Conservation (phyloP, 2,113 vertebrate genomes). For the Protomyctophum bolini region DNA sequence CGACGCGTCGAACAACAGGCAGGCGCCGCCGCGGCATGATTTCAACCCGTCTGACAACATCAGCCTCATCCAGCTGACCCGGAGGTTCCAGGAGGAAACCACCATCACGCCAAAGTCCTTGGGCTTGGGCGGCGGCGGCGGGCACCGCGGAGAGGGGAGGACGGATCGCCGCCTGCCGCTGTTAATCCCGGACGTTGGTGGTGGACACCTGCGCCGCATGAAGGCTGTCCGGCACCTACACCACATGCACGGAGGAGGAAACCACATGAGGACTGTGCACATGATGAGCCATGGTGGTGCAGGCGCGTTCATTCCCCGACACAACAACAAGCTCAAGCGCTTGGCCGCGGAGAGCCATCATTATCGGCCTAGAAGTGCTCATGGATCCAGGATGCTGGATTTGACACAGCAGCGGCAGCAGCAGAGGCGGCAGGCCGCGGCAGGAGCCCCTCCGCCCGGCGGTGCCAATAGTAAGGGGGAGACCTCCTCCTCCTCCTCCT, state of each 20-base stretch:
- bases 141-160: background rate
- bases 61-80: conserved; percentile 86
- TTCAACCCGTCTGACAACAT: conserved; percentile 64
- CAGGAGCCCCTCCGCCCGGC: too few species aligned
- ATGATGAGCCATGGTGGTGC: conserved; percentile 61
- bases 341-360: conserved; percentile 36
- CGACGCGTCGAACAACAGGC: conserved; percentile 52
- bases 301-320: conserved; percentile 69
- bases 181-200: too few species aligned
- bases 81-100: conserved; percentile 81
- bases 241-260: background rate
- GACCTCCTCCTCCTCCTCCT: too few species aligned
- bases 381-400: too few species aligned
- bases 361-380: too few species aligned
- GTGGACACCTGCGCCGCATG: too few species aligned
- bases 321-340: conserved; percentile 68
- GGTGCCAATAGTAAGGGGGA: too few species aligned
- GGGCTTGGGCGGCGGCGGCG: background rate
- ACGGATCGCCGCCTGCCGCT: background rate
- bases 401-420: too few species aligned
- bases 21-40: conserved; percentile 49
- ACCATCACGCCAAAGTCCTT: conserved; percentile 70
- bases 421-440: too few species aligned
- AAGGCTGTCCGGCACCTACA: background rate
- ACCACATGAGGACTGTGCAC: background rate